phyloP scores from a whole-genome alignment of 2,113 vertebrate genomes.

The Taxidea taxus region DNA sequence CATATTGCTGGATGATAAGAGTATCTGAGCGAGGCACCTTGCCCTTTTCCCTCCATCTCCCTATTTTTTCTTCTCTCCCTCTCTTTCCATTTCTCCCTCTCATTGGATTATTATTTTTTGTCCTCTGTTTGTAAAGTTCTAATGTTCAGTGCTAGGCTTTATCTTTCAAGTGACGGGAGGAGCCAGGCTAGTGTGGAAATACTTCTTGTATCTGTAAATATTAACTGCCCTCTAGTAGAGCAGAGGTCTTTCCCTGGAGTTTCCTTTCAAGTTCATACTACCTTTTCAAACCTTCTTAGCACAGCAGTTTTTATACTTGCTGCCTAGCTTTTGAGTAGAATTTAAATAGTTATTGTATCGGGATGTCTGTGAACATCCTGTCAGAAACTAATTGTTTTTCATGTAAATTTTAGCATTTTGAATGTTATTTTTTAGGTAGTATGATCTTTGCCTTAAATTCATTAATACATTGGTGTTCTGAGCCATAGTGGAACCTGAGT shows the following conservation, averaged over 20 bases:
- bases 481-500: background rate
- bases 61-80: background rate
- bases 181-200: background rate
- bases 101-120: no score
- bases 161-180: background rate
- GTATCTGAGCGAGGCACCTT: background rate
- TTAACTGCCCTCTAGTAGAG: background rate
- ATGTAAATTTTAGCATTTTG: conserved; percentile 3
- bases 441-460: background rate
- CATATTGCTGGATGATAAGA: background rate
- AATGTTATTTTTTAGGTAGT: conserved; percentile 14
- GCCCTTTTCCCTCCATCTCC: background rate
- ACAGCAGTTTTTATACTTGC: background rate
- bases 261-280: conserved; percentile 2
- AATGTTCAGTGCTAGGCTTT: background rate
- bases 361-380: background rate
- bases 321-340: background rate
- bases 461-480: background rate
- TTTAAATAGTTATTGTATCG: background rate
- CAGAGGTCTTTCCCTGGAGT: background rate
- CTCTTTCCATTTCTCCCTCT: background rate
- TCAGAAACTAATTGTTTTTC: background rate
- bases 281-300: conserved; percentile 3
- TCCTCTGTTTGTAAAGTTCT: background rate
- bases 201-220: background rate